A percentile compares a stretch with the other conserved stretches of the same genome.
Evolutionary conservation across 2,113 vertebrate species (phyloP).

Genomic region (Aptenodytes patagonicus): DNA sequence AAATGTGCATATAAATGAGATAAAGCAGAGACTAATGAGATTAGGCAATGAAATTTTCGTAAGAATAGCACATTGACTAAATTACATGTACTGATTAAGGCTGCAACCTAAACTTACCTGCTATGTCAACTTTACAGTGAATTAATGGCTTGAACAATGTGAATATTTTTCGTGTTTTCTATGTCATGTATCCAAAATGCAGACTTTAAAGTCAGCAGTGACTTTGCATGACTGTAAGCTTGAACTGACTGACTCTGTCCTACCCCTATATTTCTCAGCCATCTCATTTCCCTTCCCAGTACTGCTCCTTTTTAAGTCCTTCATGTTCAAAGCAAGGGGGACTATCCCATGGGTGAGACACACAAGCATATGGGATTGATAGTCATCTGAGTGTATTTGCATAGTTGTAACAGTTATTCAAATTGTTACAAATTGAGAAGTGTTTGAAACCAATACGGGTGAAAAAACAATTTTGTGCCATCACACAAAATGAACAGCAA

Average conservation of each 20-base stretch:
- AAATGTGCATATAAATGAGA: neutral
- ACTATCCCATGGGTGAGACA: neutral
- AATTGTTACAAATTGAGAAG: neutral
- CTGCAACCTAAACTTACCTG: neutral
- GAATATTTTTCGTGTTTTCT: neutral
- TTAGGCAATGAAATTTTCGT: neutral
- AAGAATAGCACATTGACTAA: neutral
- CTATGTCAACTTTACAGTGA: neutral
- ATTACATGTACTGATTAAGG: neutral
- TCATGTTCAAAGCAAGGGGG: neutral
- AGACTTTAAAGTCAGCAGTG: neutral
- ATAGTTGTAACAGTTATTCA: neutral
- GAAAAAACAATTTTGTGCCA: constrained; percentile 21
- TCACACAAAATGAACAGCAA: neutral
- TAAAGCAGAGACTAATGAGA: neutral
- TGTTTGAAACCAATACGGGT: neutral
- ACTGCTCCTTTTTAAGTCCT: neutral
- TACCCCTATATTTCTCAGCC: neutral
- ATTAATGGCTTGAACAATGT: neutral
- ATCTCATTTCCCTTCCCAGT: neutral
- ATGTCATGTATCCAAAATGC: neutral
- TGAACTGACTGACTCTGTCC: neutral
- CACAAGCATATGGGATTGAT: accelerated
- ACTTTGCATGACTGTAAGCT: neutral
- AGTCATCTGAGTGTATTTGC: neutral